Evolutionary conservation across 1,140 invertebrate species (phyloP).

Genomic region (Cryptotermes secundus): DNA sequence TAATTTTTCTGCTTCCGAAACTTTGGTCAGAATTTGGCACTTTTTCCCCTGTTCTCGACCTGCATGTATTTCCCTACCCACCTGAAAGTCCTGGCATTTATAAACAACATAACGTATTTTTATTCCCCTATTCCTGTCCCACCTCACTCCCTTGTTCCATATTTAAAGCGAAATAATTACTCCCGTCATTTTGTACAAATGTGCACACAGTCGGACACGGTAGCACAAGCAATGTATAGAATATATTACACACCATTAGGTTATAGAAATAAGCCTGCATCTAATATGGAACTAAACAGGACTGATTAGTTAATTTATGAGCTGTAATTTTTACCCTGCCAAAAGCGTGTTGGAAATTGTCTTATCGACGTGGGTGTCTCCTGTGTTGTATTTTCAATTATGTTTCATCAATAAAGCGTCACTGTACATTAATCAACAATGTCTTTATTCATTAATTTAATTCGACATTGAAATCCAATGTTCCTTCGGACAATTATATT

Average conservation of each 20-base stretch:
- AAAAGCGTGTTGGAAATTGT: neutral
- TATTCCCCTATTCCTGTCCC: neutral
- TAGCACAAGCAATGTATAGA: neutral
- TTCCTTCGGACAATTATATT: neutral
- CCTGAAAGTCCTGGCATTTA: neutral
- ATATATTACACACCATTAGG: neutral
- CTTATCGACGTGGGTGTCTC: neutral
- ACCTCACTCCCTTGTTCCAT: neutral
- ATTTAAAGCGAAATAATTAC: constrained; percentile 15
- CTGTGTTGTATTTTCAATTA: constrained; percentile 11
- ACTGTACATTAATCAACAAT: neutral
- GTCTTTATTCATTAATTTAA: neutral
- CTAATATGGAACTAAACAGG: neutral
- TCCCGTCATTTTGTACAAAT: neutral
- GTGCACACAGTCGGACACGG: neutral
- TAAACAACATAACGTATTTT: neutral
- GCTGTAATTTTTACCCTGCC: neutral
- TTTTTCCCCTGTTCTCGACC: neutral
- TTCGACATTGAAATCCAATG: neutral
- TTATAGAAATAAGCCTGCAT: neutral
- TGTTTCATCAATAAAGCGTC: constrained; percentile 8
- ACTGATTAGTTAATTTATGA: neutral
- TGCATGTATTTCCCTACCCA: neutral
- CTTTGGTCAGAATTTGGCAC: neutral
- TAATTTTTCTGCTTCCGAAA: neutral